A percentile compares a stretch with the other conserved stretches of the same genome.
phyloP scores from a whole-genome alignment of 2,797 vertebrate species.

The Karalla daura region DNA sequence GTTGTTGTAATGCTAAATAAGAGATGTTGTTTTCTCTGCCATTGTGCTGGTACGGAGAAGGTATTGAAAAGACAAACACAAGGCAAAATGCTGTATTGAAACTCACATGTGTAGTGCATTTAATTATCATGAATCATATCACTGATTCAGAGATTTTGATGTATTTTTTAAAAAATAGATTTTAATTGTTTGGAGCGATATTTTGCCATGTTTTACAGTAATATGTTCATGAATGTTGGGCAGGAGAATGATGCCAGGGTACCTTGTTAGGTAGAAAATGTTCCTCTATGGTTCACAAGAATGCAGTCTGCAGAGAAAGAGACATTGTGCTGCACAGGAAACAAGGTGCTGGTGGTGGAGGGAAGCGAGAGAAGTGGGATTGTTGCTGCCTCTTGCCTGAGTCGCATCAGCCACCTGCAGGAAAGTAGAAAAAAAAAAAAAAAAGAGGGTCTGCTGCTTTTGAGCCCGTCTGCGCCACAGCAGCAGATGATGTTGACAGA shows the following conservation, averaged over 20 bases:
- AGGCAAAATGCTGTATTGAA: too few species aligned
- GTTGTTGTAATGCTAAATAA: neutral
- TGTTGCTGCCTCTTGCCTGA: constrained; percentile 72
- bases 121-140: too few species aligned
- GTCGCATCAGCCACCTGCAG: constrained; percentile 82
- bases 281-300: constrained; percentile 11
- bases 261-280: neutral
- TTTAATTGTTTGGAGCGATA: neutral
- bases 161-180: too few species aligned
- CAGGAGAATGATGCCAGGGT: neutral
- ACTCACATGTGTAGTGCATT: too few species aligned
- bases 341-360: constrained; percentile 35
- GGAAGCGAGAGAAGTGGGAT: constrained; percentile 60
- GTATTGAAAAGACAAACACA: too few species aligned
- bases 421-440: constrained; percentile 72
- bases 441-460: constrained; percentile 61
- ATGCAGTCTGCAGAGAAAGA: constrained; percentile 18
- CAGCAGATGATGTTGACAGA: constrained; percentile 77
- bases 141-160: too few species aligned
- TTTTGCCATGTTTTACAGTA: neutral
- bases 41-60: too few species aligned
- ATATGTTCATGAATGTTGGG: neutral
- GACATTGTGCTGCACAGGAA: constrained; percentile 67
- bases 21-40: too few species aligned
- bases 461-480: constrained; percentile 65